Evolutionary conservation across 1,140 invertebrate genomes (phyloP).

Genomic region (Papilio glaucus): DNA sequence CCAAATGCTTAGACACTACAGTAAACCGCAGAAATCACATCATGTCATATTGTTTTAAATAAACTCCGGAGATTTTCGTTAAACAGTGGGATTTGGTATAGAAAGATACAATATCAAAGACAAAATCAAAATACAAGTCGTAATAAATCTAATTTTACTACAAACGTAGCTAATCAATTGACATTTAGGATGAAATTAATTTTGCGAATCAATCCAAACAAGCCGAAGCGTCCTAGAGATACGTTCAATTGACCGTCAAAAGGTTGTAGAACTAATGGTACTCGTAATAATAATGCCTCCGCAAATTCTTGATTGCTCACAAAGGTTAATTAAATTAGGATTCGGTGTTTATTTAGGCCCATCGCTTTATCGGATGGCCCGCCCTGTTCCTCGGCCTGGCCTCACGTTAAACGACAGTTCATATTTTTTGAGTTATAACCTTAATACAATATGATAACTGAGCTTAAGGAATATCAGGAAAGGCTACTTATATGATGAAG

Average conservation of each 20-base stretch:
- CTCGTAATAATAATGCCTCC: slow-evolving; percentile 37
- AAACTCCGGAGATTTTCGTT: neutral
- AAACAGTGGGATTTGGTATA: neutral
- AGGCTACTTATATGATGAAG: no score
- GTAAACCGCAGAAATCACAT: slow-evolving; percentile 8
- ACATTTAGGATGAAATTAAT: neutral
- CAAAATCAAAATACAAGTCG: neutral
- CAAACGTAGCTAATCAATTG: neutral
- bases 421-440: no score
- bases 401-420: no score
- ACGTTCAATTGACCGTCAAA: slow-evolving; percentile 34
- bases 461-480: no score
- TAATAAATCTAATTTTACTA: neutral
- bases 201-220: slow-evolving; percentile 28
- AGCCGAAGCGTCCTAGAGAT: neutral
- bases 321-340: slow-evolving; percentile 48
- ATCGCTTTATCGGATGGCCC: slow-evolving; percentile 47
- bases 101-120: neutral
- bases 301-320: slow-evolving; percentile 43
- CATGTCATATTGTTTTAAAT: neutral
- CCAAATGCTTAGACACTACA: neutral
- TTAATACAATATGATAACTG: no score
- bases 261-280: slow-evolving; percentile 31
- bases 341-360: slow-evolving; percentile 49
- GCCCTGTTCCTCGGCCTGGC: slow-evolving; percentile 20